Conservation (phyloP, 2,113 vertebrate species). For the Poeciliopsis turrubarensis region DNA sequence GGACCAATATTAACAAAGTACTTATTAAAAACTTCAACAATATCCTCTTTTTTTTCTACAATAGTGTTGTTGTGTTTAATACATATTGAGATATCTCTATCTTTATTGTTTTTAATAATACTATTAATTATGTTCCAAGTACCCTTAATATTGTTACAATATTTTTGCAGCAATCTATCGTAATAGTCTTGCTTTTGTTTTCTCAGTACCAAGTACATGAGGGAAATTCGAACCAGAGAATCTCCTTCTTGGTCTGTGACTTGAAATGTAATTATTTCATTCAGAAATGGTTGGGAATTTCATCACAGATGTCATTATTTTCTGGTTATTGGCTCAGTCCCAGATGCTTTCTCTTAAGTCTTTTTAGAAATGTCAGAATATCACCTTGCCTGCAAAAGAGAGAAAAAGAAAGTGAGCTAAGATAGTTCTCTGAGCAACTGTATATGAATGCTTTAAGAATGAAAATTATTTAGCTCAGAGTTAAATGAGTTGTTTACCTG, state of each 20-base stretch:
- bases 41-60: no score
- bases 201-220: no score
- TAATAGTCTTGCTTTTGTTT: no score
- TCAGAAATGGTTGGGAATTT: constrained; percentile 60
- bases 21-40: no score
- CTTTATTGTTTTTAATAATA: no score
- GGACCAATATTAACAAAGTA: no score
- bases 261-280: constrained; percentile 60
- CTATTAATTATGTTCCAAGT: no score
- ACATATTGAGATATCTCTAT: no score
- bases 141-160: no score
- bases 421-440: constrained; percentile 51
- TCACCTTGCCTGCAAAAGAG: constrained; percentile 61
- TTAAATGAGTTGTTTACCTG: constrained; percentile 52
- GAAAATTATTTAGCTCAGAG: constrained; percentile 59
- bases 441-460: constrained; percentile 58
- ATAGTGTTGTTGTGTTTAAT: no score
- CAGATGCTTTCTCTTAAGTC: constrained; percentile 48
- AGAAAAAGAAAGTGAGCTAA: constrained; percentile 33
- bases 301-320: constrained; percentile 65
- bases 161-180: no score
- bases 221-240: constrained; percentile 42
- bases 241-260: constrained; percentile 43
- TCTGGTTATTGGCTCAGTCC: constrained; percentile 45
- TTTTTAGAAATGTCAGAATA: constrained; percentile 50